Evolutionary conservation across 2,797 vertebrate species (phyloP).

Genomic region (Sebastes itinus): DNA sequence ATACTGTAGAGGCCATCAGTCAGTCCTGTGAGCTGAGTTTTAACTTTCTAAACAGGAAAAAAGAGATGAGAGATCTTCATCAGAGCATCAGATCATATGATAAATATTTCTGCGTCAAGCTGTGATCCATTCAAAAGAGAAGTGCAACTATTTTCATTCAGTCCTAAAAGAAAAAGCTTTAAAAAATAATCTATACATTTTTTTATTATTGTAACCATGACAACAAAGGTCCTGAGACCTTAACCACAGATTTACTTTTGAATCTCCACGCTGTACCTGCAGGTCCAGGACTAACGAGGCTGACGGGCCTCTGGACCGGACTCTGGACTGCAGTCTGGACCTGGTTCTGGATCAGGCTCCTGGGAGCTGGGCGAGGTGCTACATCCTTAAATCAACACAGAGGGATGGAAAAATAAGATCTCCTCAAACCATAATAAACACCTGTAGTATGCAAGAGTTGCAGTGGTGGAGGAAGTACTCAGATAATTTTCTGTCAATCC

Average conservation of each 20-base stretch:
- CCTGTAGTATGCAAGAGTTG: neutral
- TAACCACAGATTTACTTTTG: neutral
- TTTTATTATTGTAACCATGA: neutral
- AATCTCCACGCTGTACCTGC: conserved; percentile 51
- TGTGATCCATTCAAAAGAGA: too few species aligned
- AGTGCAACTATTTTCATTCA: too few species aligned
- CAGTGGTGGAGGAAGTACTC: neutral
- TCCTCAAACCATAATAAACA: neutral
- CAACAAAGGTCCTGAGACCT: neutral
- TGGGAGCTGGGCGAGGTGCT: conserved; percentile 49
- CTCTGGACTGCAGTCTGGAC: neutral
- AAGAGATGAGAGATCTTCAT: too few species aligned
- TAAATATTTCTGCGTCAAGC: too few species aligned
- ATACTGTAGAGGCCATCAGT: too few species aligned
- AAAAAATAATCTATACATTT: too few species aligned
- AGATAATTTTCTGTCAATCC: neutral
- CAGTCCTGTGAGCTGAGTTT: too few species aligned
- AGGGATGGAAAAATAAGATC: neutral
- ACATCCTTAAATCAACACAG: conserved; percentile 47
- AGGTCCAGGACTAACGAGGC: conserved; percentile 66
- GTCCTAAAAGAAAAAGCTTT: too few species aligned
- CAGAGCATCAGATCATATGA: too few species aligned
- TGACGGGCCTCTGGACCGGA: conserved; percentile 60
- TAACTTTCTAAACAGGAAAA: too few species aligned
- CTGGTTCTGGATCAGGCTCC: conserved; percentile 42